phyloP scores from a whole-genome alignment of 2,113 vertebrate genomes.

The Pygathrix nemaeus region DNA sequence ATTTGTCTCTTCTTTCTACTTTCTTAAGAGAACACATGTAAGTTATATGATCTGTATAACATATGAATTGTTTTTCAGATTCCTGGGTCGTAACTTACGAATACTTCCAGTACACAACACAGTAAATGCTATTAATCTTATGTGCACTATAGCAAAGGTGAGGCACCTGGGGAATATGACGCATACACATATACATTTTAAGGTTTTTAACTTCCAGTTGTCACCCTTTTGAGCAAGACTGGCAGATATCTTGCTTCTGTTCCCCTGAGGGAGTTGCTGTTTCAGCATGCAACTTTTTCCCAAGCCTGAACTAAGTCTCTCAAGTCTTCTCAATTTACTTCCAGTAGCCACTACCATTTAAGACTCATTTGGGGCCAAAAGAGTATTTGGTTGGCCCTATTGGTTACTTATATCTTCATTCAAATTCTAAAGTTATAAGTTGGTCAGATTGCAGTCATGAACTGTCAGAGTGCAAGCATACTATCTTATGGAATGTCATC shows the following conservation, averaged over 20 bases:
- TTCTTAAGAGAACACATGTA: background rate
- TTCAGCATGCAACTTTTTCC: background rate
- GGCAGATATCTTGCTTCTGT: background rate
- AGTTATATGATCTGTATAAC: constrained; percentile 43
- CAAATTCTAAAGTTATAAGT: background rate
- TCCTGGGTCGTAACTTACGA: constrained; percentile 91
- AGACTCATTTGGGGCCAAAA: background rate
- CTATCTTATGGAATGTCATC: background rate
- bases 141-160: constrained; percentile 95
- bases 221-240: background rate
- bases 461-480: background rate
- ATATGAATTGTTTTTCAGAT: constrained; percentile 84
- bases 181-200: background rate
- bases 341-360: background rate
- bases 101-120: constrained; percentile 91
- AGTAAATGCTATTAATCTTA: constrained; percentile 89
- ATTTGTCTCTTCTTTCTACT: background rate
- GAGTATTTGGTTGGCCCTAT: background rate
- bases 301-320: constrained; percentile 4
- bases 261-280: background rate
- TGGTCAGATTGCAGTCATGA: background rate
- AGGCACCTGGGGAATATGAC: constrained; percentile 47
- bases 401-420: constrained; percentile 32
- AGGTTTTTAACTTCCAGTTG: background rate
- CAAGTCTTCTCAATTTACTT: background rate